phyloP scores from a whole-genome alignment of 1,140 invertebrate species.

The Aethina tumida region DNA sequence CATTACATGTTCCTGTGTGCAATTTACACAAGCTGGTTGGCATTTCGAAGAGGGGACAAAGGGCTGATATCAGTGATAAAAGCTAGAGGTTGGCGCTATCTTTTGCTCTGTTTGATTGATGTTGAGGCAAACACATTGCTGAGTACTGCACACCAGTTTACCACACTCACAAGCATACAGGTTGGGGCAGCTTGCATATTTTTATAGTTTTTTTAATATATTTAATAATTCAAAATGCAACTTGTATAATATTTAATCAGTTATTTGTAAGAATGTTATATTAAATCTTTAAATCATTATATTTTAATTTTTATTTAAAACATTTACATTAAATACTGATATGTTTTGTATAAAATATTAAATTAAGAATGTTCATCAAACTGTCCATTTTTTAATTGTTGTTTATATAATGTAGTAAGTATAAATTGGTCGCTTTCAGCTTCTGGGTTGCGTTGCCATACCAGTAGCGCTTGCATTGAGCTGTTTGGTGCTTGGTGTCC shows the following conservation, averaged over 20 bases:
- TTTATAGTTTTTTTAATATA: slow-evolving; percentile 7
- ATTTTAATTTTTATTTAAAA: no score
- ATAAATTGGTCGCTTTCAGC: slow-evolving; percentile 47
- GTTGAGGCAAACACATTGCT: slow-evolving; percentile 71
- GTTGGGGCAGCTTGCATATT: slow-evolving; percentile 32
- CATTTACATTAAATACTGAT: no score
- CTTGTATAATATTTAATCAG: slow-evolving; percentile 3
- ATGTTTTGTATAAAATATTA: no score
- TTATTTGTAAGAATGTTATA: slow-evolving; percentile 20
- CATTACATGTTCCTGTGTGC: slow-evolving; percentile 68
- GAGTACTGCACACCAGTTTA: slow-evolving; percentile 61
- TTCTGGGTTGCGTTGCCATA: slow-evolving; percentile 79
- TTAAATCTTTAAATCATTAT: slow-evolving; percentile 18
- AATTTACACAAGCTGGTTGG: slow-evolving; percentile 64
- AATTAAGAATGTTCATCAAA: no score
- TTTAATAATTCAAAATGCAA: slow-evolving; percentile 18
- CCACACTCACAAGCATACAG: slow-evolving; percentile 53
- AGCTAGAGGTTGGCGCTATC: slow-evolving; percentile 61
- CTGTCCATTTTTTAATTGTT: slow-evolving; percentile 15
- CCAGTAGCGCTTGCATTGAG: slow-evolving; percentile 69
- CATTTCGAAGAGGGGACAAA: slow-evolving; percentile 53
- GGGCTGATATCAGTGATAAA: slow-evolving; percentile 56
- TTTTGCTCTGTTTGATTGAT: slow-evolving; percentile 65
- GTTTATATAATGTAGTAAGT: slow-evolving; percentile 2
- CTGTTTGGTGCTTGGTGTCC: slow-evolving; percentile 56